phyloP scores from a whole-genome alignment of 1,140 invertebrate genomes.

The Eriocheir sinensis region DNA sequence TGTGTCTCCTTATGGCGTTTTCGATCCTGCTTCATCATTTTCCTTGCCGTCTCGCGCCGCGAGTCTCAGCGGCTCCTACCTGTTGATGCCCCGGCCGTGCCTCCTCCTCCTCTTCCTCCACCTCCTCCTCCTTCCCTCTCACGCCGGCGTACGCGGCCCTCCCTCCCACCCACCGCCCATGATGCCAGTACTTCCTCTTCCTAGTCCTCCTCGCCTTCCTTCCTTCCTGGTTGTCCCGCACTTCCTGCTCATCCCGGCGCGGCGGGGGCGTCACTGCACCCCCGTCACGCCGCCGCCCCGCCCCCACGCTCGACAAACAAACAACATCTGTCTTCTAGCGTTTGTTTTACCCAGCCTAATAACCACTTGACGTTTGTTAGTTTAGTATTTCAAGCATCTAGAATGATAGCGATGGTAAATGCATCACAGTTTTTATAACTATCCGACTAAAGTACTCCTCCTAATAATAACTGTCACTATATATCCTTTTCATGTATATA shows the following conservation, averaged over 20 bases:
- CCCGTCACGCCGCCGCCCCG: no score
- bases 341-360: no score
- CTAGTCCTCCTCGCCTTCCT: not conserved
- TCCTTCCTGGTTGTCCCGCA: not conserved
- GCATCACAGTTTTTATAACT: no score
- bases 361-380: no score
- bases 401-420: no score
- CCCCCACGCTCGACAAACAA: no score
- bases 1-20: not conserved
- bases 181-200: not conserved
- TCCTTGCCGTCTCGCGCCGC: not conserved
- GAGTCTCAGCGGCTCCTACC: conserved; percentile 10
- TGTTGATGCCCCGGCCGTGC: conserved; percentile 51
- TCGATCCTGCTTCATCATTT: not conserved
- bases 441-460: no score
- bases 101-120: conserved; percentile 43
- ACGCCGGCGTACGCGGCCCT: not conserved
- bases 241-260: not conserved
- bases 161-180: not conserved
- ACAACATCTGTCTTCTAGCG: no score
- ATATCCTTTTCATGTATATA: no score
- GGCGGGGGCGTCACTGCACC: conserved; percentile 25
- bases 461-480: no score
- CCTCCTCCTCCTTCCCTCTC: conserved; percentile 4
- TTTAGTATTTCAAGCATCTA: no score